Evolutionary conservation across 2,888 invertebrate species (phyloP), one percentile per base, ranked within the genome.

Genomic region (Diadegma fenestrale): DNA sequence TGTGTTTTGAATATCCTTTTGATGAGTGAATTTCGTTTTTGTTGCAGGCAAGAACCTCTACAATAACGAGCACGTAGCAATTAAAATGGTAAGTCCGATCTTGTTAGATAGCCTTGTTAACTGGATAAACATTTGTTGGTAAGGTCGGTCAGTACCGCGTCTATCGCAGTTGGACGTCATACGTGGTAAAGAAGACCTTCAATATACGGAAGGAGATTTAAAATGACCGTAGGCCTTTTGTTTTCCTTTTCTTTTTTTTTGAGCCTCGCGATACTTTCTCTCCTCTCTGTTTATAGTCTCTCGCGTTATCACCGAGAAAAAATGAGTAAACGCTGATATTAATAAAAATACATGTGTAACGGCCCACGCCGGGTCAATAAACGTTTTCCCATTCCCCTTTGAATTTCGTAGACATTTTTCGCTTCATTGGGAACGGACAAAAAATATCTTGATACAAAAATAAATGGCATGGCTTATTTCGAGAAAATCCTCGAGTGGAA

Each of bases 1-100:
- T 10, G 10, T 12, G 12, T 22, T 54, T 54, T 22, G 12, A 54
- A 54, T 26, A 22, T 54, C 26, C 4, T 54, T 12, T 26, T 54
- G n/a, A 48, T 26, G 12, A 4, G 6, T 58, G 26, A 14, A 19
- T 33, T 22, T 17, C 19, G 0, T 91, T 94, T 94, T 94, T 94
- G 93, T 96, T 97, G 76, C 96, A 98, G 99, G 99, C 91, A 99
- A 99, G 96, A 99, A 99, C 95, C 96, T 99, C 94, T 99, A 99
- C 96, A 99, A 99, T 96, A 99, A 99, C 96, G 99, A 99, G 96
- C 99, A 99, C 96, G 99, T 99, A 95, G 99, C 99, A 95, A 99
- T 99, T 95, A 99, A 99, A 96, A 97, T 99, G 98, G 96, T 96
- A 92, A 95, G 95, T 94, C 66, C 33, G 63, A 75, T 82, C 83